Evolutionary conservation across 2,888 invertebrate genomes (phyloP), one percentile per base, ranked within the genome.

Genomic region (Cheilosia impressa): DNA sequence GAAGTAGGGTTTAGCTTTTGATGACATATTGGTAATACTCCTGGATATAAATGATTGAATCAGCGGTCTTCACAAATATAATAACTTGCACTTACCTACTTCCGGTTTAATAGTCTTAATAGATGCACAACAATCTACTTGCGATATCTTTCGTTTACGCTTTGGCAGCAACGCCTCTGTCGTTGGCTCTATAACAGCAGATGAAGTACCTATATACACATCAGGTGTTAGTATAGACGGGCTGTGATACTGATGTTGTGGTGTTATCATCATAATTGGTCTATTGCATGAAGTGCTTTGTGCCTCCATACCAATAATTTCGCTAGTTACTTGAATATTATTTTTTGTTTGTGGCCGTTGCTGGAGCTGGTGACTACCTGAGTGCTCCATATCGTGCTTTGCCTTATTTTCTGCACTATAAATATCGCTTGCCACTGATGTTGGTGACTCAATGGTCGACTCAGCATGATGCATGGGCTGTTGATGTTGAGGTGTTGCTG

Each of bases 111-210:
- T 87, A 15, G 88, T 87, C 5, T 72, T 72, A 41, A 88, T 73
- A 73, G 90, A 91, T 2, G 91, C 90, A 4, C 90, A 84, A 38
- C 90, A 90, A 69, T 91, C 91, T 45, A 91, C 79, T 53, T 91
- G 91, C 0, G 91, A 91, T 88, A 91, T 89, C 80, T 91, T 91
- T 31, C 91, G 91, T 57, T 91, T 91, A 24, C 91, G 91, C 19
- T 90, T 89, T 0, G 88, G 87, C 22, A 89, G 81, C 38, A 88
- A 88, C 72, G 90, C 90, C 50, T 89, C 88, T 4, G 91, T 89
- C 0, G 91, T 90, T 10, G 91, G 88, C 19, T 76, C 77, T 19
- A 77, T 72, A 15, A 81, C 62, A 4, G 77, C 72, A 17, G 62
- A 81, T 27, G 85, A 72, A 13, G 85, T 81, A 7, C 85, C 77